phyloP scores from a whole-genome alignment of 2,888 invertebrate species.

The Tribolium freemani region DNA sequence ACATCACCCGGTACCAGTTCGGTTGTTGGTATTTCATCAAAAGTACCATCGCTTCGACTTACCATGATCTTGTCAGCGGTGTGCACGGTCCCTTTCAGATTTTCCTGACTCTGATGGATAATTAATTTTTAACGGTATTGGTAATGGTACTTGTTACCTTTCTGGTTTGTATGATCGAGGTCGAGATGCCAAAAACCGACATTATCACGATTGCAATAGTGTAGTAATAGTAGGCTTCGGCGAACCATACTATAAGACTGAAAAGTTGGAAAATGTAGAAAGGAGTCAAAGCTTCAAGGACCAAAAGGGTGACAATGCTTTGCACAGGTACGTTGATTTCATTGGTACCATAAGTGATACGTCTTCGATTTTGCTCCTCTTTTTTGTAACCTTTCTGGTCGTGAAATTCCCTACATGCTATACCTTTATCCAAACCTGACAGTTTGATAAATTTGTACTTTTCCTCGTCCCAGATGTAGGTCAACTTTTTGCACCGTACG shows the following conservation, averaged over 20 bases:
- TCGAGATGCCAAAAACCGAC: conserved; percentile 86
- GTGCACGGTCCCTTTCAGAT: conserved; percentile 89
- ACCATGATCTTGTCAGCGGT: conserved; percentile 78
- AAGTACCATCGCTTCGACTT: conserved; percentile 68
- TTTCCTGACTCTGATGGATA: conserved; percentile 80
- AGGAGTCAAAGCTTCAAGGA: conserved; percentile 91
- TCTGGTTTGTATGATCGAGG: conserved; percentile 87
- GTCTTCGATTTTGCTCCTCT: conserved; percentile 75
- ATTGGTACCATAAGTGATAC: conserved; percentile 86
- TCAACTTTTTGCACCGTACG: conserved; percentile 86
- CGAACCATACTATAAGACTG: conserved; percentile 89
- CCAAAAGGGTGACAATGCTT: conserved; percentile 78
- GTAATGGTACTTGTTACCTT: conserved; percentile 70
- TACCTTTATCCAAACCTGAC: conserved; percentile 80
- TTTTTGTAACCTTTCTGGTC: conserved; percentile 73
- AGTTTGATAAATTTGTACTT: conserved; percentile 78
- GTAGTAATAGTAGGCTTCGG: conserved; percentile 91
- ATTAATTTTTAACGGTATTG: no score
- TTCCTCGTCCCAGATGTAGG: conserved; percentile 85
- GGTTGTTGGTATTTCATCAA: conserved; percentile 77
- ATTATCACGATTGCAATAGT: conserved; percentile 88
- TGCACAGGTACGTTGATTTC: conserved; percentile 87
- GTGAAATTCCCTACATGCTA: conserved; percentile 76
- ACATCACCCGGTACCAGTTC: conserved; percentile 92
- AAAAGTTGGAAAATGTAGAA: conserved; percentile 97